phyloP scores from a whole-genome alignment of 2,113 vertebrate species.

The Tympanuchus pallidicinctus region DNA sequence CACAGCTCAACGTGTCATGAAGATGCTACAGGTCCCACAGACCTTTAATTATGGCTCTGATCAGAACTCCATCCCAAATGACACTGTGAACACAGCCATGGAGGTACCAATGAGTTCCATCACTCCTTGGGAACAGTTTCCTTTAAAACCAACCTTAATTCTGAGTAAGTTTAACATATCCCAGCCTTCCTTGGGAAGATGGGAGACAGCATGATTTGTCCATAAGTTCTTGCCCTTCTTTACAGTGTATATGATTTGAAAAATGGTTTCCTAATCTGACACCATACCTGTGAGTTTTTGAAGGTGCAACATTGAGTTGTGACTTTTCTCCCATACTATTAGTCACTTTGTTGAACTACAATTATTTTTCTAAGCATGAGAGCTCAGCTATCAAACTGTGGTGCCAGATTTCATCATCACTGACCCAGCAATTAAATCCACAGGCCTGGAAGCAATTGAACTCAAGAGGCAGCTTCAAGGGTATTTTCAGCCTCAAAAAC shows the following conservation, averaged over 20 bases:
- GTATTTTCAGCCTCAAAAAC: not conserved
- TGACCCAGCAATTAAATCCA: constrained; percentile 46
- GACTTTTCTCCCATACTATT: not conserved
- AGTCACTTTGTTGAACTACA: not conserved
- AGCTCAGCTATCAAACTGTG: not conserved
- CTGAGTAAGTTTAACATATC: not conserved
- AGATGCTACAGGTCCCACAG: not conserved
- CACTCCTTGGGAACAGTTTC: not conserved
- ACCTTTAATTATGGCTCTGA: not conserved
- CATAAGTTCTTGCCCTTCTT: not conserved
- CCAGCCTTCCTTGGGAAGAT: not conserved
- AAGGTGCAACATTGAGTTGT: not conserved
- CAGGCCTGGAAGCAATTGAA: constrained; percentile 69
- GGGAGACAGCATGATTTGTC: not conserved
- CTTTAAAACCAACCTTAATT: not conserved
- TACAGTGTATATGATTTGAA: not conserved
- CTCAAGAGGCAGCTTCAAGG: not conserved
- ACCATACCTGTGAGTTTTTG: not conserved
- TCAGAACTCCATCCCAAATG: not conserved
- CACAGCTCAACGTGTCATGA: not conserved
- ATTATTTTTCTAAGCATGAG: not conserved
- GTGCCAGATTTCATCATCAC: not conserved
- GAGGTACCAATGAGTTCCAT: not conserved
- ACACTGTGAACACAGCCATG: not conserved
- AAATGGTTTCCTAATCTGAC: not conserved